Percentiles rank a stretch among this genome's conserved stretches.
Evolutionary conservation across 2,797 vertebrate species (phyloP).

Genomic region (Ceryle rudis): DNA sequence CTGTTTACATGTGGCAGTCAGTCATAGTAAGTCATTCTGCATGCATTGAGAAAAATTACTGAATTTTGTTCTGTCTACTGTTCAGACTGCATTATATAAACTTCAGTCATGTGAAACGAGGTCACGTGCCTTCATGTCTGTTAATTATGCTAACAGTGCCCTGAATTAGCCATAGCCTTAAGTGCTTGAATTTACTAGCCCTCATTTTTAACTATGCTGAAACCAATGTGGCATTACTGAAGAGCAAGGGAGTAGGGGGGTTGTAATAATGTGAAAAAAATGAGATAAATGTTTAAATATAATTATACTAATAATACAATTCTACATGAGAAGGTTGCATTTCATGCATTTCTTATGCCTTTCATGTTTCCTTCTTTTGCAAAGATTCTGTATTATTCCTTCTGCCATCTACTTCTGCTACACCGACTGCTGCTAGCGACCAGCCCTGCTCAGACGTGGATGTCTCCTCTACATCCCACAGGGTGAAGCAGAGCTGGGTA

Average conservation of each 20-base stretch:
- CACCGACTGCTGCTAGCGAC: not conserved
- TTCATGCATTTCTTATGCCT: not conserved
- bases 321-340: not conserved
- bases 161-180: not conserved
- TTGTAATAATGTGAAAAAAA: not conserved
- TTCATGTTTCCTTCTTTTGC: not conserved
- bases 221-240: not conserved
- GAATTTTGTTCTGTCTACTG: not conserved
- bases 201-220: not conserved
- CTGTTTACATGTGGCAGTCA: not conserved
- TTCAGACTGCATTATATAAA: not conserved
- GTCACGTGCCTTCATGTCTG: not conserved
- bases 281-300: not conserved
- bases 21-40: not conserved
- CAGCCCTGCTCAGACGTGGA: not conserved
- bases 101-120: slow-evolving; percentile 18
- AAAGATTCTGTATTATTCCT: not conserved
- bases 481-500: not conserved
- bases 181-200: not conserved
- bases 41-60: not conserved
- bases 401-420: not conserved
- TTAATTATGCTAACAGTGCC: slow-evolving; percentile 13
- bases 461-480: not conserved
- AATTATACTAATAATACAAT: not conserved
- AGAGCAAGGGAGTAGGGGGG: accelerated